Conservation (phyloP, 2,113 vertebrate genomes). For the Phylloscopus trochiloides region DNA sequence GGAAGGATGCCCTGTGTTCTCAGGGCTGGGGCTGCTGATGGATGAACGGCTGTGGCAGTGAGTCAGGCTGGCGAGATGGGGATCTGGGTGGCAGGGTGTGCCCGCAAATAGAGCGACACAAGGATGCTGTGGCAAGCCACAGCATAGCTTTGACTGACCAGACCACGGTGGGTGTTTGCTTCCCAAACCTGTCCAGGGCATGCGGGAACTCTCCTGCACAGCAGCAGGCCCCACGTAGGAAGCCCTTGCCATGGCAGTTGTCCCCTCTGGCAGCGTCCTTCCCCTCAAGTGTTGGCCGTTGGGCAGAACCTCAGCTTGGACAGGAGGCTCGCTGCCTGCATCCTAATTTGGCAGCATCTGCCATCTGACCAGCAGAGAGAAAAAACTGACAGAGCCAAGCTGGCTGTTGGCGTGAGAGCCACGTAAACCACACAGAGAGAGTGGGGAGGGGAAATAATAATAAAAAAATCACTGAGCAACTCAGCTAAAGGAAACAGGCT, state of each 20-base stretch:
- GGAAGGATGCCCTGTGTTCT: neutral
- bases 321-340: neutral
- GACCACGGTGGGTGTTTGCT: neutral
- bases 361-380: neutral
- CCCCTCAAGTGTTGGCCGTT: fast-evolving
- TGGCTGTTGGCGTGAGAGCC: neutral
- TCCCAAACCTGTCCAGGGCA: neutral
- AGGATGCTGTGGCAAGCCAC: neutral
- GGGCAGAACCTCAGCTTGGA: neutral
- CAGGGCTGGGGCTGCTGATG: neutral
- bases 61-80: neutral
- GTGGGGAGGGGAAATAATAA: neutral
- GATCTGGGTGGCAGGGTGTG: neutral
- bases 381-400: conserved; percentile 9
- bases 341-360: conserved; percentile 45
- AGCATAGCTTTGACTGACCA: neutral
- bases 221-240: neutral
- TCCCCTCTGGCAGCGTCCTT: neutral
- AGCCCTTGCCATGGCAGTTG: neutral
- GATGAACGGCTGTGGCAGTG: neutral
- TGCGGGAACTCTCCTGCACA: neutral
- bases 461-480: neutral
- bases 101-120: fast-evolving
- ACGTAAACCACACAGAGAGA: neutral
- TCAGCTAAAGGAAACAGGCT: neutral